A percentile compares a stretch with the other conserved stretches of the same genome.
These are phyloP conservation scores for Sinocyclocheilus rhinocerous DNA, from an alignment of 2,113 vertebrate genomes.

Conservation along the genomic window DNA sequence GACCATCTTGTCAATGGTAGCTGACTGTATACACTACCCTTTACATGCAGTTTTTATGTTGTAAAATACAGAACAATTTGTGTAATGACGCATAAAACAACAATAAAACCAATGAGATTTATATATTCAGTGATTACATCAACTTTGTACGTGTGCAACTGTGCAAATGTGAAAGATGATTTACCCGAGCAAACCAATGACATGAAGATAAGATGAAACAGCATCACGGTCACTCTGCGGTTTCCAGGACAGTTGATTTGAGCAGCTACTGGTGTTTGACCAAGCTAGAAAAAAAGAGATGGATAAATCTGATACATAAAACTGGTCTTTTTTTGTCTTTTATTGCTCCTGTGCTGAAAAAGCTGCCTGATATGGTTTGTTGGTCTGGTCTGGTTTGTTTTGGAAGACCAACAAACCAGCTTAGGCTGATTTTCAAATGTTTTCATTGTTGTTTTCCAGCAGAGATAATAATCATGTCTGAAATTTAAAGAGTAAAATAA, in stretches of 20 bases:
- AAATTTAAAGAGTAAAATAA: background rate
- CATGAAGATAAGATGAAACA: conserved; percentile 23
- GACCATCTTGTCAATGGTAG: background rate
- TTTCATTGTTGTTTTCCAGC: no score
- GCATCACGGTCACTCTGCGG: background rate
- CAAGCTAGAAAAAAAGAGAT: background rate
- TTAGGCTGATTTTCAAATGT: no score
- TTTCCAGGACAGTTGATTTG: background rate
- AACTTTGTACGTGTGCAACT: background rate
- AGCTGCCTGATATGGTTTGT: background rate
- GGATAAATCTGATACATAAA: background rate
- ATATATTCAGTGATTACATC: background rate
- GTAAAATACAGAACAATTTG: conserved; percentile 2
- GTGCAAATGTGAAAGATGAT: background rate
- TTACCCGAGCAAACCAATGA: conserved; percentile 36
- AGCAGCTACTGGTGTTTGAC: background rate
- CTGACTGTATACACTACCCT: background rate
- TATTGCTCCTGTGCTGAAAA: background rate
- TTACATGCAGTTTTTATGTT: background rate
- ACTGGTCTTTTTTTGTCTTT: no score
- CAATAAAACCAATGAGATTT: background rate
- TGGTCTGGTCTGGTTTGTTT: background rate
- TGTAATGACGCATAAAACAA: background rate
- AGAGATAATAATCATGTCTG: no score
- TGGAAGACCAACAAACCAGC: no score